Evolutionary conservation across 1,140 invertebrate species (phyloP).

Genomic region (Brachionus rotundiformis): DNA sequence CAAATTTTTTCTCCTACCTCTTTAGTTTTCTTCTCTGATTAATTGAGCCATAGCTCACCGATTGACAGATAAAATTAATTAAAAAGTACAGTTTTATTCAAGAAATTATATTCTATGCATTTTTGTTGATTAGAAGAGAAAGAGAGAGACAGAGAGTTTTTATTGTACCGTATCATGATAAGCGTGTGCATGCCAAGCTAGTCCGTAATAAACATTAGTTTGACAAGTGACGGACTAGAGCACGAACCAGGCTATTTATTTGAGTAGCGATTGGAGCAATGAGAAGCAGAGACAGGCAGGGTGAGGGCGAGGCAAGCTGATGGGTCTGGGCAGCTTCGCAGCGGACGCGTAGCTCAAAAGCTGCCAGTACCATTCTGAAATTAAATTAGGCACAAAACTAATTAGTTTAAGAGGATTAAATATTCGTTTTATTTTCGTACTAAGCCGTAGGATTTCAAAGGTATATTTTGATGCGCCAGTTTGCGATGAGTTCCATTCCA

Average conservation of each 20-base stretch:
- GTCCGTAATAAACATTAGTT: not conserved
- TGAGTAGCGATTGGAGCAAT: no score
- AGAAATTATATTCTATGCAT: no score
- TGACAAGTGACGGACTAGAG: conserved; percentile 15
- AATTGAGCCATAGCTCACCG: not conserved
- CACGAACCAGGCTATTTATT: no score
- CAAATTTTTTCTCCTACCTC: not conserved
- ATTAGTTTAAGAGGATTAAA: not conserved
- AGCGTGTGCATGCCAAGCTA: not conserved
- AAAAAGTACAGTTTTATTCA: no score
- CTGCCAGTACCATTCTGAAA: conserved; percentile 19
- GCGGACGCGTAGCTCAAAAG: no score
- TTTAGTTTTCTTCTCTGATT: not conserved
- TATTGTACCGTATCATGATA: not conserved
- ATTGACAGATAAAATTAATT: conserved; percentile 8
- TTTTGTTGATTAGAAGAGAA: no score
- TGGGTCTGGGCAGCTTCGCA: not conserved
- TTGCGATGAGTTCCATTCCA: not conserved
- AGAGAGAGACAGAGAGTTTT: no score
- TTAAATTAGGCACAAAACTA: conserved; percentile 1
- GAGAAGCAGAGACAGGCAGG: no score
- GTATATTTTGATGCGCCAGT: not conserved
- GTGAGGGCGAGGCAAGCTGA: no score
- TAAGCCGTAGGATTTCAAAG: conserved; percentile 1
- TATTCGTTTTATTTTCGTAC: not conserved